Evolutionary conservation across 2,113 vertebrate species (phyloP), one percentile per base, ranked within the genome.

Genomic region (Oreochromis niloticus): DNA sequence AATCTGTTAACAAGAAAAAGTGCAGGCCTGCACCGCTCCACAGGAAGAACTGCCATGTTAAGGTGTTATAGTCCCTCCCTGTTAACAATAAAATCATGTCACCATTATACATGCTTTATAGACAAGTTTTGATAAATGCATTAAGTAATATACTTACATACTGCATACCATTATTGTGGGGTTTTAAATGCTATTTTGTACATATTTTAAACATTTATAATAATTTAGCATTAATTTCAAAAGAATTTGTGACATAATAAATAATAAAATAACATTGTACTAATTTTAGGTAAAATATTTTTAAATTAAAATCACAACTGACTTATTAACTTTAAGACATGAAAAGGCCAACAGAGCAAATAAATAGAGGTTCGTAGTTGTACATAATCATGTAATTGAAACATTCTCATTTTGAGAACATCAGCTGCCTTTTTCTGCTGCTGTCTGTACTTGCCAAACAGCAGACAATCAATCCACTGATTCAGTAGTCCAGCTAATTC

Each of bases 1-100:
- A 91, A 91, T 89, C 79, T 87, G 50, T 92, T 90, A 90, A 87
- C 83, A 91, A 82, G 83, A 83, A 81, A 86, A 73, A 88, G 63
- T 66, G 55, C 84, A 75, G 36, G 27, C 43, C 22, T 41, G 43
- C 2, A 4, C 46, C 61, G 32, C 66, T 84, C 56, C n/a, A 6
- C 43, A 16, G 11, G 59, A 22, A 85, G 54, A 79, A 61, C 7
- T 71, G 9, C 6, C 84, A 83, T 39, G 48, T 85, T 30, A n/a
- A 55, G 10, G 6, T n/a, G 16, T 57, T 27, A 52, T 13, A 59
- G 30, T 50, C 80, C 81, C 34, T 82, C 41, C 12, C n/a, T 66
- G 52, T 52, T 80, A 55, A 32, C 52, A 39, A 80, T 78, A 55
- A 78, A 34, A 50, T 13, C 27, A 32, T n/a, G 6, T 78, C 10